phyloP scores from a whole-genome alignment of 2,888 invertebrate species.

The Pachymerium ferrugineum region DNA sequence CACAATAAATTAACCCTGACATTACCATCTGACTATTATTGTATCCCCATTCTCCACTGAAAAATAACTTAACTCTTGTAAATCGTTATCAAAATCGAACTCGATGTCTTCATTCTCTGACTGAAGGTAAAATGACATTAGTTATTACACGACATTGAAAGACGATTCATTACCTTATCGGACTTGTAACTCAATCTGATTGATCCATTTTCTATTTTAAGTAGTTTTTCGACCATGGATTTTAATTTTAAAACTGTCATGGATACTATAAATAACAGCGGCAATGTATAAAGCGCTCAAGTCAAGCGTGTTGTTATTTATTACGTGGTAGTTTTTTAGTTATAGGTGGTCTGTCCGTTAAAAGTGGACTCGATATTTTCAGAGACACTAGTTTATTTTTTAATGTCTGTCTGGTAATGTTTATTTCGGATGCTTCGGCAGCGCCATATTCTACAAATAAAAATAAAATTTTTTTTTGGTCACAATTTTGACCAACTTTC shows the following conservation, averaged over 20 bases:
- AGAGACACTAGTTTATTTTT: conserved; percentile 54
- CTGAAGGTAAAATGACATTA: neutral
- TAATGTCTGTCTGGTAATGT: conserved; percentile 56
- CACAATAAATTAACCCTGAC: neutral
- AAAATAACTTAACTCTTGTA: conserved; percentile 74
- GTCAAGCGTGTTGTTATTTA: neutral
- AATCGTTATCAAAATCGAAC: conserved; percentile 71
- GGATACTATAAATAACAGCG: conserved; percentile 58
- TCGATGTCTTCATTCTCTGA: conserved; percentile 49
- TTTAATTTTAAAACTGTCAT: conserved; percentile 78
- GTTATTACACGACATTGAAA: neutral
- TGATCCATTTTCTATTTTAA: conserved; percentile 71
- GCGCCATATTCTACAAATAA: conserved; percentile 67
- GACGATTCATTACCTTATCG: conserved; percentile 45
- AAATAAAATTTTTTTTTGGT: neutral
- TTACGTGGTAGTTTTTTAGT: conserved; percentile 38
- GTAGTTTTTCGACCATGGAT: conserved; percentile 67
- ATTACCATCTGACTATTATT: conserved; percentile 56
- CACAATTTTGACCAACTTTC: neutral
- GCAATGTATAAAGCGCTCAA: no score
- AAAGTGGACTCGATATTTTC: conserved; percentile 42
- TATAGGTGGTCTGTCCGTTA: conserved; percentile 55
- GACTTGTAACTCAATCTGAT: conserved; percentile 65
- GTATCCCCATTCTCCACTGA: conserved; percentile 78
- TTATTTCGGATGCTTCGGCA: conserved; percentile 68